Evolutionary conservation across 1,140 invertebrate genomes (phyloP).

Genomic region (Dolichoris vasculosae): DNA sequence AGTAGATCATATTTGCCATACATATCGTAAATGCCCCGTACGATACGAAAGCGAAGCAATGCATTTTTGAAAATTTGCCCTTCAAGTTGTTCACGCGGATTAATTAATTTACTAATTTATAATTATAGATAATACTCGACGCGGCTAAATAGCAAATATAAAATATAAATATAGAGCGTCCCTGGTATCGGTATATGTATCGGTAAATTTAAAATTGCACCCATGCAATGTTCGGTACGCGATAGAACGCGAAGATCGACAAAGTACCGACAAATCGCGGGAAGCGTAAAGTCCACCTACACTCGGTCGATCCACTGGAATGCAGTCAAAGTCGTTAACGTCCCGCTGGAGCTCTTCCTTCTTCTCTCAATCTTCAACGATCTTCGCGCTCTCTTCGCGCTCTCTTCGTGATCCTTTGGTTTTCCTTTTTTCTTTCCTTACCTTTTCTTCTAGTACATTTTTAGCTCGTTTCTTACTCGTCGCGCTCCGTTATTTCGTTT

Average conservation of each 20-base stretch:
- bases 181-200: too few relatives aligned
- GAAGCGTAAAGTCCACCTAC: not conserved
- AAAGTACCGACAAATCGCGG: not conserved
- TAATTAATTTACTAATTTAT: too few relatives aligned
- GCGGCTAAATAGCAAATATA: too few relatives aligned
- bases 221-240: too few relatives aligned
- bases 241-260: not conserved
- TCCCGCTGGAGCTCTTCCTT: not conserved
- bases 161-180: too few relatives aligned
- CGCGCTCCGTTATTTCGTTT: not conserved
- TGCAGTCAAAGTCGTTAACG: slow-evolving; percentile 1
- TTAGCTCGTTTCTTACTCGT: not conserved
- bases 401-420: not conserved
- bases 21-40: too few relatives aligned
- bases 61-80: too few relatives aligned
- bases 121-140: too few relatives aligned
- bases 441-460: not conserved
- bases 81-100: too few relatives aligned
- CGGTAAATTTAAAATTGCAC: too few relatives aligned
- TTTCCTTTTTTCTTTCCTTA: not conserved
- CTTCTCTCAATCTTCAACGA: not conserved
- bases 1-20: too few relatives aligned
- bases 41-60: too few relatives aligned
- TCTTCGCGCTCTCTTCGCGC: not conserved
- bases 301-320: not conserved